phyloP scores from a whole-genome alignment of 2,797 vertebrate species.

The Miichthys miiuy region DNA sequence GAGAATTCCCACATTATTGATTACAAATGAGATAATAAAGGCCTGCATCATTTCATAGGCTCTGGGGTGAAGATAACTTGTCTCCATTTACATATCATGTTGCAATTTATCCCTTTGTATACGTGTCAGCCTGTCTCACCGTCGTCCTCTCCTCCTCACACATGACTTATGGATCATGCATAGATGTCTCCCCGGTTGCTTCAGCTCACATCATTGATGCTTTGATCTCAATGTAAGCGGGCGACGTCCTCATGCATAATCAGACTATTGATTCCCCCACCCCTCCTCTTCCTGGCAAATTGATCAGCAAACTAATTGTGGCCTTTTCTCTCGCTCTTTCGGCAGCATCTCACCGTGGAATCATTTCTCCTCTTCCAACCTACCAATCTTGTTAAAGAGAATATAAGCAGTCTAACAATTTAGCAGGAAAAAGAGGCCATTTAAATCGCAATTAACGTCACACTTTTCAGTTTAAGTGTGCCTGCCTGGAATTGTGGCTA shows the following conservation, averaged over 20 bases:
- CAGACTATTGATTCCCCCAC: constrained; percentile 75
- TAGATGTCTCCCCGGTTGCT: constrained; percentile 56
- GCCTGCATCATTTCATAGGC: constrained; percentile 66
- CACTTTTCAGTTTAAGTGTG: constrained; percentile 64
- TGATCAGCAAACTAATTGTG: constrained; percentile 82
- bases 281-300: constrained; percentile 68
- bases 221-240: constrained; percentile 75
- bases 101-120: constrained; percentile 56
- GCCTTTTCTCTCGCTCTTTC: constrained; percentile 68
- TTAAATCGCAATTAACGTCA: constrained; percentile 73
- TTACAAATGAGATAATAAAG: constrained; percentile 78
- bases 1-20: constrained; percentile 76
- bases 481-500: constrained; percentile 45
- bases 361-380: constrained; percentile 63
- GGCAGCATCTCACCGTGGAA: constrained; percentile 54
- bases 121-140: constrained; percentile 11
- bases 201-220: constrained; percentile 69
- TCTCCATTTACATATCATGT: constrained; percentile 67
- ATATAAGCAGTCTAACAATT: constrained; percentile 65
- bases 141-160: constrained; percentile 3
- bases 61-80: constrained; percentile 62
- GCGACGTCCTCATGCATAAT: constrained; percentile 80
- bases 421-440: constrained; percentile 58
- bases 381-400: constrained; percentile 70
- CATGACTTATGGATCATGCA: constrained; percentile 58